phyloP scores from a whole-genome alignment of 2,113 vertebrate species.

The Amazona vittata region DNA sequence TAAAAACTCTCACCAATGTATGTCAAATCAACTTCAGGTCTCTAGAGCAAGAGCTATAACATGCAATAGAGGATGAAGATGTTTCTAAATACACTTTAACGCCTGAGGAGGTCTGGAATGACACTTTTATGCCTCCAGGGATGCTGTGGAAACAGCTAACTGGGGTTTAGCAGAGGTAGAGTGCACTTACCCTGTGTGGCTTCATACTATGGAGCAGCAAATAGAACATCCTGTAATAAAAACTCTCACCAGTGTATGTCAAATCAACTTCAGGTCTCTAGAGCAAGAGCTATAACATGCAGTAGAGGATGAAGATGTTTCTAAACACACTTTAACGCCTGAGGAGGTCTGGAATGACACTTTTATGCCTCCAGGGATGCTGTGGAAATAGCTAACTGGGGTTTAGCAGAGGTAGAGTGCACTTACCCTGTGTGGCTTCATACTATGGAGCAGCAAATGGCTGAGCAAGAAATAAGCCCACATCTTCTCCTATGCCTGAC shows the following conservation, averaged over 20 bases:
- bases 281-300: not conserved
- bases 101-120: not conserved
- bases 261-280: not conserved
- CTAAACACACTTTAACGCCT: not conserved
- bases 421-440: no score
- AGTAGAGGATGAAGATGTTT: not conserved
- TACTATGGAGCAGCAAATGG: not conserved
- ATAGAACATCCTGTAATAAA: not conserved
- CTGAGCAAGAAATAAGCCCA: not conserved
- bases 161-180: not conserved
- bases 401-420: not conserved
- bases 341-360: not conserved
- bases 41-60: not conserved
- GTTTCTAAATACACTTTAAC: not conserved
- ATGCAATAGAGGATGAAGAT: not conserved
- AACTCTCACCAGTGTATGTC: not conserved
- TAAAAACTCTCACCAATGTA: not conserved
- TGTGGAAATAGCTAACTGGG: not conserved
- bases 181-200: no score
- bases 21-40: not conserved
- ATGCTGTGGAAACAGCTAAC: not conserved
- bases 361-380: not conserved
- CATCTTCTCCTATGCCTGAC: not conserved
- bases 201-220: not conserved
- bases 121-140: not conserved